Evolutionary conservation across 2,113 vertebrate genomes (phyloP), one percentile per base, ranked within the genome.

Genomic region (Tenrec ecaudatus): DNA sequence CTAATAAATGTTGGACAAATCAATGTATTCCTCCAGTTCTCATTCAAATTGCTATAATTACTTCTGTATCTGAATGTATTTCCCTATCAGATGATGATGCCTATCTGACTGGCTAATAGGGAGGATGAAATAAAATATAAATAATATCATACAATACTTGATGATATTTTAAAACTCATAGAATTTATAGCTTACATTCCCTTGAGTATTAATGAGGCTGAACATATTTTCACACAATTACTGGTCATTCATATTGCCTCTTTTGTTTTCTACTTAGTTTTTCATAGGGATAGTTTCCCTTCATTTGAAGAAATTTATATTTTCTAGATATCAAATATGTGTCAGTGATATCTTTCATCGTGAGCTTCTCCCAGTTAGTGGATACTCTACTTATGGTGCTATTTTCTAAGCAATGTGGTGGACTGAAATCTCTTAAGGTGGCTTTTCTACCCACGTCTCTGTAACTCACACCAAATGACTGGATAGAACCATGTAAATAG

Each of bases 41-140:
- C 88, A 62, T 85, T 88, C 29, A 85, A 29, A 47, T 40, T 22
- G 43, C 40, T 31, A 9, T 31, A 60, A 92, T 93, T 88, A 83
- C 71, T 57, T 80, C 6, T 73, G 11, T 1, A 23, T 33, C 62
- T 68, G 25, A 40, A 57, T 85, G 16, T 82, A 82, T 86, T 88
- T 92, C 53, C 40, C 58, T 60, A 66, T 92, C 73, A 95, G 25
- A 88, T 89, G 82, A 81, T 83, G 83, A 93, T 31, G 43, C 62
- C 29, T 36, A 2, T 14, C 23, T 92, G 11, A 33, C 33, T 47
- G 25, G 20, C 22, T 71, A 23, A 86, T 14, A 38, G 40, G 71
- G 38, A 92, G 40, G 85, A 73, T 76, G 79, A 82, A 89, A 2
- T 57, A 86, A 93, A 40, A 88, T 36, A 7, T 8, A 90, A 36